Evolutionary conservation across 2,888 invertebrate species (phyloP).

Genomic region (Polydesmus complanatus): DNA sequence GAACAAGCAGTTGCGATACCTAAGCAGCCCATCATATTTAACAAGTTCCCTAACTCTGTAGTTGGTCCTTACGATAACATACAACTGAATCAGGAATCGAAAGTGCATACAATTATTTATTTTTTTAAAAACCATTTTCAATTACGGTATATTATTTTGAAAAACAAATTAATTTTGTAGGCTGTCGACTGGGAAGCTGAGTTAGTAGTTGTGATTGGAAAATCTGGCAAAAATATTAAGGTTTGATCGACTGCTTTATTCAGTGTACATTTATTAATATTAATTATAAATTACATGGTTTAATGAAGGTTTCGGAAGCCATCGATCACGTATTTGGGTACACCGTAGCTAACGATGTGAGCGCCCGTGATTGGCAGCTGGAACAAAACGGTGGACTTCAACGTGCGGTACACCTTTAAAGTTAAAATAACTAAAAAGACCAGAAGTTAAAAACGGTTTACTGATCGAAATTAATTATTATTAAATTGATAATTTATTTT

Average conservation of each 20-base stretch:
- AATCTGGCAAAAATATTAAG: conserved; percentile 49
- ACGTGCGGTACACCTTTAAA: too few relatives aligned
- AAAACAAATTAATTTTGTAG: too few relatives aligned
- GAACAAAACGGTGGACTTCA: conserved; percentile 61
- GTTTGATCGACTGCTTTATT: conserved; percentile 20
- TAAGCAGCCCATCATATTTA: conserved; percentile 68
- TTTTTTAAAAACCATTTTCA: too few relatives aligned
- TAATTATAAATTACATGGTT: too few relatives aligned
- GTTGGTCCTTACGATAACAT: conserved; percentile 57
- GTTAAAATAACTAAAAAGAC: too few relatives aligned
- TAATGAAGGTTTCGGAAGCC: conserved; percentile 43
- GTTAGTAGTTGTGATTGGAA: conserved; percentile 67
- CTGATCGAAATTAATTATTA: too few relatives aligned
- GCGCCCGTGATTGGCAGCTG: conserved; percentile 77
- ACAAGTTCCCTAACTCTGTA: conserved; percentile 67
- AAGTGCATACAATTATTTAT: too few relatives aligned
- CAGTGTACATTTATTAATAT: too few relatives aligned
- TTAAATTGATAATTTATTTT: too few relatives aligned
- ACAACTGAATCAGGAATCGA: conserved; percentile 44
- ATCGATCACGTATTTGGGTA: conserved; percentile 67
- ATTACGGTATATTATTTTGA: too few relatives aligned
- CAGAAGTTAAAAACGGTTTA: too few relatives aligned
- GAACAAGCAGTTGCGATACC: conserved; percentile 63
- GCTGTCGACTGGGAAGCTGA: conserved; percentile 82
- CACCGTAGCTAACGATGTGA: conserved; percentile 74